Evolutionary conservation across 1,140 invertebrate genomes (phyloP).

Genomic region (Trialeurodes vaporariorum): DNA sequence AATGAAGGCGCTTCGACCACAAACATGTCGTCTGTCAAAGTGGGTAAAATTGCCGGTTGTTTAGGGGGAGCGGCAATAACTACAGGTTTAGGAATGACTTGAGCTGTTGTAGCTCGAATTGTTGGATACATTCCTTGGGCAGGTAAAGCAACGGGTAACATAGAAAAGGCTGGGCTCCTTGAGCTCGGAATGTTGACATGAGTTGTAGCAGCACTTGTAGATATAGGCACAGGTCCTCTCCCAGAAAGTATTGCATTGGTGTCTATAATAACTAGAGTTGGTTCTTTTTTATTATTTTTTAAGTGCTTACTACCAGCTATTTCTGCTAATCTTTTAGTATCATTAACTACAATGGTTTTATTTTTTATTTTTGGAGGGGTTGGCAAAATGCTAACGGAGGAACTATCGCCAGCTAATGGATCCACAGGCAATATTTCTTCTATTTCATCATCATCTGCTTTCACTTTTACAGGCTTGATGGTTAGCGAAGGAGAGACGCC

Average conservation of each 20-base stretch:
- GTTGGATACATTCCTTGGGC: slow-evolving; percentile 44
- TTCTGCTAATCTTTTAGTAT: slow-evolving; percentile 57
- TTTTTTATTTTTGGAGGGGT: slow-evolving; percentile 35
- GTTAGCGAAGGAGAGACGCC: background rate
- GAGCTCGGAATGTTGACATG: background rate
- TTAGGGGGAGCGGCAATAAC: slow-evolving; percentile 37
- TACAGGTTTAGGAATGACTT: slow-evolving; percentile 21
- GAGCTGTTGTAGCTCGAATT: slow-evolving; percentile 9
- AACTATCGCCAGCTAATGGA: slow-evolving; percentile 43
- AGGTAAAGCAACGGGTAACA: slow-evolving; percentile 31
- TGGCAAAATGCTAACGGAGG: slow-evolving; percentile 36
- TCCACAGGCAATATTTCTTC: slow-evolving; percentile 52
- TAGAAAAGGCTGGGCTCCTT: slow-evolving; percentile 17
- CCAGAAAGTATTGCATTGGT: slow-evolving; percentile 57
- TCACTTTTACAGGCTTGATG: slow-evolving; percentile 12
- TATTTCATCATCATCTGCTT: slow-evolving; percentile 22
- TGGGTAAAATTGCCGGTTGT: slow-evolving; percentile 49
- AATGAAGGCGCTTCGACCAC: slow-evolving; percentile 83
- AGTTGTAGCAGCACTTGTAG: slow-evolving; percentile 35
- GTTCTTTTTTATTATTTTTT: slow-evolving; percentile 53
- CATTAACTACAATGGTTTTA: slow-evolving; percentile 54
- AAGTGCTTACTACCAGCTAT: slow-evolving; percentile 45
- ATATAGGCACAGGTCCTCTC: slow-evolving; percentile 44
- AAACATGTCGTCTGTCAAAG: slow-evolving; percentile 78
- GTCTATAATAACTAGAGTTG: slow-evolving; percentile 64